Percentiles rank a stretch among this genome's conserved stretches.
Evolutionary conservation across 2,797 vertebrate species (phyloP).

Genomic region (Kryptolebias ocellatus): DNA sequence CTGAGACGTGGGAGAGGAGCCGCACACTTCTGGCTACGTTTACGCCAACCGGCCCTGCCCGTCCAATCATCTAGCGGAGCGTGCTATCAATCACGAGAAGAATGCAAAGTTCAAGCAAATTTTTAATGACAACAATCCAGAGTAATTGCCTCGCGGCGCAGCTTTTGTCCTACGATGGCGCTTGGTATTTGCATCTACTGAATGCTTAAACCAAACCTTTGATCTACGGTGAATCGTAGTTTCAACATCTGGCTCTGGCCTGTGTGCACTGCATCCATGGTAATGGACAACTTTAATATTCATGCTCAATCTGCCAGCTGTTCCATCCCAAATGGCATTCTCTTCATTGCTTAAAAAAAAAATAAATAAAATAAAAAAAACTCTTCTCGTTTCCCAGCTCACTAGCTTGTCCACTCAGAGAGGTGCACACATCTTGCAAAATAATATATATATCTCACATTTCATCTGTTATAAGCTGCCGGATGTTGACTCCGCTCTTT

Average conservation of each 20-base stretch:
- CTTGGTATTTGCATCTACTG: conserved; percentile 15
- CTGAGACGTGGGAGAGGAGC: conserved; percentile 8
- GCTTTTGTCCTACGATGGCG: not conserved
- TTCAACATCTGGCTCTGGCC: not conserved
- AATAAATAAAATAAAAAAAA: not conserved
- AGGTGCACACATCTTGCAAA: not conserved
- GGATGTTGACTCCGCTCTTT: conserved; percentile 18
- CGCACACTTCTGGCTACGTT: not conserved
- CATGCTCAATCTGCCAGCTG: conserved; percentile 29
- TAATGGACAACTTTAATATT: conserved; percentile 29
- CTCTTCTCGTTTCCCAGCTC: conserved; percentile 21
- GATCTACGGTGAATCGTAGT: not conserved
- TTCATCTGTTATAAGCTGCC: conserved; percentile 9
- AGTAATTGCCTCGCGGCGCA: not conserved
- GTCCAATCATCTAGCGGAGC: conserved; percentile 2
- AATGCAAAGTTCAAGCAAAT: conserved; percentile 23
- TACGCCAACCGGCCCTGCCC: not conserved
- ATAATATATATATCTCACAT: not conserved
- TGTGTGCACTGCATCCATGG: not conserved
- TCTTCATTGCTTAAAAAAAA: conserved; percentile 10
- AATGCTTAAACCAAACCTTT: conserved; percentile 13
- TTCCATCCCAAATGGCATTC: conserved; percentile 35
- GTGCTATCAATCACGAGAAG: not conserved
- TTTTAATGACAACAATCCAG: conserved; percentile 1
- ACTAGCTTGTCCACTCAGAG: conserved; percentile 35